A percentile compares a stretch with the other conserved stretches of the same genome.
These are phyloP conservation scores for Muntiacus muntjak DNA, from an alignment of 2,113 vertebrate species.

Conservation along the genomic window DNA sequence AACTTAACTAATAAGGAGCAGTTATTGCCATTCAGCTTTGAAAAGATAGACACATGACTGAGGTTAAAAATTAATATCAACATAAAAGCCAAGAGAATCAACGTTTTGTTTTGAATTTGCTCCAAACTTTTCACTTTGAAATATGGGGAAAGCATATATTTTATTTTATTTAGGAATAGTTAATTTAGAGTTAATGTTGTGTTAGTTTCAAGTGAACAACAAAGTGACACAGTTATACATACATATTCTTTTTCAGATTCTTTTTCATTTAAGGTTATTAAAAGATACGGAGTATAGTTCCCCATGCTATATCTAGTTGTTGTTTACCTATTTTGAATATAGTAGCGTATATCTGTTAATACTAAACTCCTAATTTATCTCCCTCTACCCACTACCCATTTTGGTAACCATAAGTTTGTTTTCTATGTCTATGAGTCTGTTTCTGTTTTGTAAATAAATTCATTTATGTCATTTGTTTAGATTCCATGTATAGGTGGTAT, in stretches of 20 bases:
- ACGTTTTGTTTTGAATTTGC: background rate
- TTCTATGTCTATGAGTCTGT: background rate
- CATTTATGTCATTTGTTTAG: background rate
- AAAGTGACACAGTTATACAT: background rate
- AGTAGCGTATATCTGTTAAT: background rate
- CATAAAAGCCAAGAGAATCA: background rate
- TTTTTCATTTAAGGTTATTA: background rate
- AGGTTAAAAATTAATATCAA: constrained; percentile 21
- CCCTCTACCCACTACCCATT: background rate
- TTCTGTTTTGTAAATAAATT: background rate
- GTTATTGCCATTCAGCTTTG: background rate
- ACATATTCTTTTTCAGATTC: background rate
- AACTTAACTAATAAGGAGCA: background rate
- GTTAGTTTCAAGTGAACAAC: background rate
- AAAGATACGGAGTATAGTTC: background rate
- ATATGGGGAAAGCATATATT: background rate
- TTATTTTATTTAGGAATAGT: background rate
- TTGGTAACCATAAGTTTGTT: background rate
- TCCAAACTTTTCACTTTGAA: background rate
- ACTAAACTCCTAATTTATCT: background rate
- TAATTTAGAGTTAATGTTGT: background rate
- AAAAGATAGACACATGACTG: background rate
- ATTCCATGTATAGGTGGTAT: background rate
- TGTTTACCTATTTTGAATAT: background rate
- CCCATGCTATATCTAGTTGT: background rate